A percentile compares a stretch with the other conserved stretches of the same genome.
Conservation (phyloP, 1,140 invertebrate genomes). For the Sipha flava region DNA sequence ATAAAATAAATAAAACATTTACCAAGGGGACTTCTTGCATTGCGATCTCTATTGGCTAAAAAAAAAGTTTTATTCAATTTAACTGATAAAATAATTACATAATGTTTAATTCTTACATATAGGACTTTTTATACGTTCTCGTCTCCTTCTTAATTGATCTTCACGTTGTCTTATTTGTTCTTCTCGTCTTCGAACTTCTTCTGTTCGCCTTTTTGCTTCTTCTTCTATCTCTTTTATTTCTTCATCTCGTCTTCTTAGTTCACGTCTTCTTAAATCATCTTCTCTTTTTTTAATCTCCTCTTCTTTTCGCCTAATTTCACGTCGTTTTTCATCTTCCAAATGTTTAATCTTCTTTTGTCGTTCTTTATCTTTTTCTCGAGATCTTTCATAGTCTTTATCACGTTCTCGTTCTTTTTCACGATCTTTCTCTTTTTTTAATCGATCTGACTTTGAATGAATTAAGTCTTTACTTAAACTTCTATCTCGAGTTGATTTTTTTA, state of each 20-base stretch:
- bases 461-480: background rate
- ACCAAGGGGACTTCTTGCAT: slow-evolving; percentile 3
- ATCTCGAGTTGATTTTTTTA: slow-evolving; percentile 1
- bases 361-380: slow-evolving; percentile 45
- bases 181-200: slow-evolving; percentile 37
- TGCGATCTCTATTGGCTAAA: slow-evolving; percentile 11
- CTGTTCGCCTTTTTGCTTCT: slow-evolving; percentile 45
- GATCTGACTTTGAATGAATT: slow-evolving; percentile 36
- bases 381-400: slow-evolving; percentile 43
- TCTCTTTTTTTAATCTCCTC: slow-evolving; percentile 43
- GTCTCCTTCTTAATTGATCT: slow-evolving; percentile 6
- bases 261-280: slow-evolving; percentile 40
- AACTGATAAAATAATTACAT: background rate
- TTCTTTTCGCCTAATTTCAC: slow-evolving; percentile 31
- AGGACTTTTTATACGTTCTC: slow-evolving; percentile 24
- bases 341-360: slow-evolving; percentile 40
- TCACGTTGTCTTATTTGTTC: slow-evolving; percentile 41
- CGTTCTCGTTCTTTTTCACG: slow-evolving; percentile 43
- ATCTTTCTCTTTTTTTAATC: slow-evolving; percentile 38
- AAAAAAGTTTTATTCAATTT: background rate
- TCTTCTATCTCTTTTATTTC: slow-evolving; percentile 44
- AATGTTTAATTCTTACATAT: background rate
- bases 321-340: slow-evolving; percentile 15
- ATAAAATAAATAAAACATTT: background rate
- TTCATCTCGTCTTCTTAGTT: slow-evolving; percentile 40